Base-by-base conservation (phyloP, 2,113 vertebrate genomes). In the Eonycteris spelaea region DNA sequence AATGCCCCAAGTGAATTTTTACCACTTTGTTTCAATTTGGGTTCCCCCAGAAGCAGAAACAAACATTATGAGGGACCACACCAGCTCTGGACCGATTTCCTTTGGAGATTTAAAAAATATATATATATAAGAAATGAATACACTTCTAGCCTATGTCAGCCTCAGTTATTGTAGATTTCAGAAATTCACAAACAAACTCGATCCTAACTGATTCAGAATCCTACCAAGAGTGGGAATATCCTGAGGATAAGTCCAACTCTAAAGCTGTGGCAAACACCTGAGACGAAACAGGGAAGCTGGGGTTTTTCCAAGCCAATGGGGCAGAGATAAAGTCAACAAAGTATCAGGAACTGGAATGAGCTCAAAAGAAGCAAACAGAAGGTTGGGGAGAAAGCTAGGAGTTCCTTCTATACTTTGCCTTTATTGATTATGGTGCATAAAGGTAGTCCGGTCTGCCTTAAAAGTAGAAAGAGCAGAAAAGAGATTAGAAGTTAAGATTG, bases 291-390 rank as follows among this genome's bases (percentile, higher is more conserved):
- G 57, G 51, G 84, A 67, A 30, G 24, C 35, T 70, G 68, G 91
- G 40, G 38, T 93, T 59, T 91, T 83, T 79, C 86, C 51, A 91
- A 88, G 51, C 7, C n/a, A 93, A 84, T 74, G 40, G 40, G 43
- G 70, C 8, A 87, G 7, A 24, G 73, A 83, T 67, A 24, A 93
- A 86, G 68, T 90, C 92, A 96, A 85, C 48, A 91, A n/a, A 86
- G n/a, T 28, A 40, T 89, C 79, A 59, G 38, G 38, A 86, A 75
- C 19, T 97, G 53, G 68, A 77, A 15, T 73, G 45, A 90, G 21
- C 21, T 53, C 70, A 22, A 93, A 87, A 53, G 43, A 24, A 73
- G 55, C 43, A 70, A 77, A 86, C 35, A 40, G 45, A 68, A 93
- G 12, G 14, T 70, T 95, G 19, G 21, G 21, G 30, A 78, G 55